These are phyloP conservation scores for Heliconius hewitsoni DNA, from an alignment of 1,140 invertebrate species.

Conservation along the genomic window DNA sequence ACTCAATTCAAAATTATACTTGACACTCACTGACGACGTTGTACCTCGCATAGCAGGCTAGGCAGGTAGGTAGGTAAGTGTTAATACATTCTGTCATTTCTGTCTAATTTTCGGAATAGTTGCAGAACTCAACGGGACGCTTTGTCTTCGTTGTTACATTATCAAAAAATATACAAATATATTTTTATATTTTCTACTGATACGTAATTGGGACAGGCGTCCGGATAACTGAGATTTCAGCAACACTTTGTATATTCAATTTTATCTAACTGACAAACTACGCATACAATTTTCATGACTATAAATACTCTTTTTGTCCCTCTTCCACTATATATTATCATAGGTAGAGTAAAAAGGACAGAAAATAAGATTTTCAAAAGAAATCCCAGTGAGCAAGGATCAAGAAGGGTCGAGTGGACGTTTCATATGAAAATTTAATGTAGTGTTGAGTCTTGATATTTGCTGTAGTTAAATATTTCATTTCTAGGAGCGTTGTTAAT, in stretches of 20 bases:
- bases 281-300: slow-evolving; percentile 63
- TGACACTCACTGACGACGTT: too few relatives aligned
- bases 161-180: background rate
- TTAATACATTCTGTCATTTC: too few relatives aligned
- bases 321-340: background rate
- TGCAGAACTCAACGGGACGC: too few relatives aligned
- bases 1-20: too few relatives aligned
- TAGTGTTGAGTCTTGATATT: slow-evolving; percentile 46
- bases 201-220: slow-evolving; percentile 51
- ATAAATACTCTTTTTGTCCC: slow-evolving; percentile 39
- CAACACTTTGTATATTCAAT: slow-evolving; percentile 75
- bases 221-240: slow-evolving; percentile 66
- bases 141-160: too few relatives aligned
- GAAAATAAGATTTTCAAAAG: slow-evolving; percentile 32
- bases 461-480: slow-evolving; percentile 37
- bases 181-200: slow-evolving; percentile 22
- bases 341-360: background rate
- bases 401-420: slow-evolving; percentile 54
- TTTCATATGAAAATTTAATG: slow-evolving; percentile 60
- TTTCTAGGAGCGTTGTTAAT: slow-evolving; percentile 36
- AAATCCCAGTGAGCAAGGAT: slow-evolving; percentile 53
- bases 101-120: too few relatives aligned
- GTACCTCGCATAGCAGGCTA: too few relatives aligned
- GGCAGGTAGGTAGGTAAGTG: too few relatives aligned
- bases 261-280: slow-evolving; percentile 69